Percentiles rank a stretch among this genome's conserved stretches.
Conservation (phyloP, 2,113 vertebrate species). For the Piprites chloris region DNA sequence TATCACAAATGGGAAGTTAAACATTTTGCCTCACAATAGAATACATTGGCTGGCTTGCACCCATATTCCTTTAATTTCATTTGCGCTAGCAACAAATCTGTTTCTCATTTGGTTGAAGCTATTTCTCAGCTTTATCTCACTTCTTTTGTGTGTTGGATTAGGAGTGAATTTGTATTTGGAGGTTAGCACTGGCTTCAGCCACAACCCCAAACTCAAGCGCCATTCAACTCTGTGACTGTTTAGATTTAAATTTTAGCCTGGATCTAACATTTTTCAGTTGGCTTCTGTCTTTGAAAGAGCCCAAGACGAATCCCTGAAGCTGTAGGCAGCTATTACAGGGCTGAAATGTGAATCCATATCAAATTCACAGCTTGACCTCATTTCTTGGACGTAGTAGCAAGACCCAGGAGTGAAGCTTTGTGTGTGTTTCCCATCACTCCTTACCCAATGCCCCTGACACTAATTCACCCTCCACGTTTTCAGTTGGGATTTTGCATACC, state of each 20-base stretch:
- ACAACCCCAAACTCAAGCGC: background rate
- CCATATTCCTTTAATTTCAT: background rate
- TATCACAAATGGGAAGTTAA: constrained; percentile 47
- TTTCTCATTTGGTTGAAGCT: constrained; percentile 35
- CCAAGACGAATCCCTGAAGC: background rate
- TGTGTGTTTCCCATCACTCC: background rate
- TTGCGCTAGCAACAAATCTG: constrained; percentile 7
- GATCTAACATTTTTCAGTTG: background rate
- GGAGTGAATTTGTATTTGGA: background rate
- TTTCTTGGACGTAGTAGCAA: background rate
- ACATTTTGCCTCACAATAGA: constrained; percentile 35
- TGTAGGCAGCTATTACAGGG: background rate
- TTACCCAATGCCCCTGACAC: background rate
- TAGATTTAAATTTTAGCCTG: background rate
- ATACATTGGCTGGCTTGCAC: background rate
- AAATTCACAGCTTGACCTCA: background rate
- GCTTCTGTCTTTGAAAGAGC: background rate
- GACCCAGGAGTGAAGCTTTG: background rate
- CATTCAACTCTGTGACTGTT: background rate
- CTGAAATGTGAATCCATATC: background rate
- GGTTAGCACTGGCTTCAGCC: background rate
- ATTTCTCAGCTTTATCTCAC: background rate
- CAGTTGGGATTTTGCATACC: background rate
- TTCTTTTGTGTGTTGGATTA: background rate
- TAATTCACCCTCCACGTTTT: background rate